Evolutionary conservation across 2,888 invertebrate genomes (phyloP), one percentile per base, ranked within the genome.

Genomic region (Ichneumoninae sp.): DNA sequence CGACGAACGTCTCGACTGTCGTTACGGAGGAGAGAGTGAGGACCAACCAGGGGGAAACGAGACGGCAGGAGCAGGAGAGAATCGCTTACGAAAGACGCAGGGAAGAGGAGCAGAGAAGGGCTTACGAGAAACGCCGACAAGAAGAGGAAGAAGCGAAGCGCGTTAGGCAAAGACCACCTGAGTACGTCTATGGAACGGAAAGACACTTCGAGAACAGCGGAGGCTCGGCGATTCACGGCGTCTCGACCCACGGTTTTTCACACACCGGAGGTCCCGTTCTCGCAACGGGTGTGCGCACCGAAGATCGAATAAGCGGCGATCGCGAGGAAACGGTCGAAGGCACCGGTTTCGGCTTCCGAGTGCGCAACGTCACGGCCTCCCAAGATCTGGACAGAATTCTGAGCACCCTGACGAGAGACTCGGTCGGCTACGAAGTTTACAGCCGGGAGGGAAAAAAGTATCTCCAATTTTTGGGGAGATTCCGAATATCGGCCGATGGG

Each of bases 401-500:
- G 1, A 85, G 88, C 0, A 86, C 87, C 0, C 57, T 92, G 19
- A 88, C 91, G 13, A 88, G 88, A n/a, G 89, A 90, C 1, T 77
- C 88, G 0, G 81, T 83, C 3, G 90, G 88, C 30, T 91, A 91
- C 30, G 85, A 89, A 0, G 47, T 90, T 1, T 89, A 89, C 81
- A 83, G 75, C 26, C 86, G 88, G 13, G 86, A 89, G 3, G 91
- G 91, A 1, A 87, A 85, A 36, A 88, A 91, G 6, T 92, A 90
- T 52, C 89, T 92, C 0, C 87, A 88, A 22, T 93, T 93, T 57
- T 85, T 89, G 33, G 92, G 89, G 0, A 89, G 89, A 74, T 89
- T 91, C 75, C 84, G 91, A 3, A 82, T 89, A 0, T 84, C 89
- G 0, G 85, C 80, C 0, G 91, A 92, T 30, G 87, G 87, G 0